phyloP scores from a whole-genome alignment of 2,888 invertebrate genomes.

The Phyllotreta striolata region DNA sequence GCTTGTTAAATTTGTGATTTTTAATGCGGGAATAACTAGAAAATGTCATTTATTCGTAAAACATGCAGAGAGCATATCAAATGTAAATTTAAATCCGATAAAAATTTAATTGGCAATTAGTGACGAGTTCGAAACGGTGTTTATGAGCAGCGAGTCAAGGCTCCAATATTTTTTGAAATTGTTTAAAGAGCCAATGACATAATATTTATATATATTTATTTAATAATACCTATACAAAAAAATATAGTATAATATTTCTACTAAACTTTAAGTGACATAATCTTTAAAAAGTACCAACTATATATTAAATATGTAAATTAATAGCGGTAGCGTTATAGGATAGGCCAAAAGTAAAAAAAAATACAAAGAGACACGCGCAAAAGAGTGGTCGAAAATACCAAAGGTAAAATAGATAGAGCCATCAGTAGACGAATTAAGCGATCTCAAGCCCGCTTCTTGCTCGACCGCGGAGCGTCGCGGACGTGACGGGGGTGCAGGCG shows the following conservation, averaged over 20 bases:
- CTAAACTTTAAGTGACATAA: conserved; percentile 60
- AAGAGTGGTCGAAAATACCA: conserved; percentile 49
- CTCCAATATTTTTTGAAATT: conserved; percentile 45
- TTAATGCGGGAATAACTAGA: not conserved
- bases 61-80: conserved; percentile 24
- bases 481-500: conserved; percentile 23
- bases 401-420: conserved; percentile 44
- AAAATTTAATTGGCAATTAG: conserved; percentile 5
- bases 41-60: not conserved
- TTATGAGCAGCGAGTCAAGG: conserved; percentile 36
- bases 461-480: conserved; percentile 1
- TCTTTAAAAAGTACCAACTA: conserved; percentile 73
- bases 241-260: conserved; percentile 59
- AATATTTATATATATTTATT: conserved; percentile 55
- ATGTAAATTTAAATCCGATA: conserved; percentile 12
- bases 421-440: conserved; percentile 32
- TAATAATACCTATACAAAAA: conserved; percentile 57
- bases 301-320: conserved; percentile 62
- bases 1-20: not conserved
- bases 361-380: conserved; percentile 23
- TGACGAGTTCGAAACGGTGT: conserved; percentile 31
- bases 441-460: conserved; percentile 24
- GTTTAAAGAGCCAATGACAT: conserved; percentile 56
- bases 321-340: conserved; percentile 54
- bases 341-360: conserved; percentile 44